Conservation (phyloP, 2,888 invertebrate species). For the Nipponacmea schrenckii region DNA sequence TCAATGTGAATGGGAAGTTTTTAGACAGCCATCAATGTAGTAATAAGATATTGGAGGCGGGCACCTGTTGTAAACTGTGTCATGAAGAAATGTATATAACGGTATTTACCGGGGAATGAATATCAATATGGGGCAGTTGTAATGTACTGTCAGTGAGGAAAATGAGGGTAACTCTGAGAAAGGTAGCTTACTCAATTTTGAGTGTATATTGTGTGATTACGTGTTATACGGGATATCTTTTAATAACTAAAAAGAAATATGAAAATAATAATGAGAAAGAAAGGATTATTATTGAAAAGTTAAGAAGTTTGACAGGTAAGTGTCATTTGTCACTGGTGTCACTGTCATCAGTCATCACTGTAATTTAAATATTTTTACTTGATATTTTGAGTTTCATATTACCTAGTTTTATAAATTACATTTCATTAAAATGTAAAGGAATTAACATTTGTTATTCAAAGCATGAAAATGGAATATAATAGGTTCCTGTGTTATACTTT, state of each 20-base stretch:
- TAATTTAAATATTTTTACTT: too few relatives aligned
- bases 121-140: background rate
- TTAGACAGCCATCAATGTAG: too few relatives aligned
- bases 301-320: constrained; percentile 36
- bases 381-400: too few relatives aligned
- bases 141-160: background rate
- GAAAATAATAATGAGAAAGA: constrained; percentile 23
- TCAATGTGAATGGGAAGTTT: too few relatives aligned
- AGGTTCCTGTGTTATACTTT: too few relatives aligned
- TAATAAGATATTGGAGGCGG: too few relatives aligned
- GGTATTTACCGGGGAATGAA: background rate
- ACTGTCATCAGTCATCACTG: too few relatives aligned
- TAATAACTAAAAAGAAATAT: constrained; percentile 34
- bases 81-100: background rate
- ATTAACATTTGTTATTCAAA: too few relatives aligned
- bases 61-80: background rate
- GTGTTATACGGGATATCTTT: constrained; percentile 56
- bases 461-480: too few relatives aligned
- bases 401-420: too few relatives aligned
- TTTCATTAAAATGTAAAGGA: too few relatives aligned
- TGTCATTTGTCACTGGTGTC: background rate
- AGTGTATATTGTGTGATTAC: constrained; percentile 54
- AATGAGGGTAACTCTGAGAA: constrained; percentile 41
- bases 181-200: constrained; percentile 50
- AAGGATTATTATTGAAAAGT: constrained; percentile 30